A percentile compares a stretch with the other conserved stretches of the same genome.
Conservation (phyloP, 2,113 vertebrate species). For the Mustela lutreola region DNA sequence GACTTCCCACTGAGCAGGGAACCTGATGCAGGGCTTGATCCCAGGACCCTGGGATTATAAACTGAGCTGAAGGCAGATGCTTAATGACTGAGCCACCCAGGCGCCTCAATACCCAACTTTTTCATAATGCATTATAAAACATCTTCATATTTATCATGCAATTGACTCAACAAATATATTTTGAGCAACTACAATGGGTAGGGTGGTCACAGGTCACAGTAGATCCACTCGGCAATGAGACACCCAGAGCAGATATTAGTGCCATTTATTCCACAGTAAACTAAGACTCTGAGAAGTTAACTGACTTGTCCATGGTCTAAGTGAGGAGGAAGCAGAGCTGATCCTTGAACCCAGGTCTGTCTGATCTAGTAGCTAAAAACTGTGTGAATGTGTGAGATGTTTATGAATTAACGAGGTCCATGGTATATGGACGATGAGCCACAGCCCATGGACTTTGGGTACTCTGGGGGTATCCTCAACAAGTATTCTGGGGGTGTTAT, state of each 20-base stretch:
- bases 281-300: background rate
- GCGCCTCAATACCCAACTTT: background rate
- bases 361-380: background rate
- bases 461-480: background rate
- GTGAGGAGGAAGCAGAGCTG: background rate
- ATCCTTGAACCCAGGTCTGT: background rate
- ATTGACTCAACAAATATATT: background rate
- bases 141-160: background rate
- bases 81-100: too few relatives aligned
- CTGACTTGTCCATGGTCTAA: background rate
- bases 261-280: background rate
- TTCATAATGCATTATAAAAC: conserved; percentile 1
- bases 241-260: background rate
- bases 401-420: background rate
- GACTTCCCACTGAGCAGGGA: too few relatives aligned
- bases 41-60: too few relatives aligned
- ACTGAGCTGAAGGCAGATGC: too few relatives aligned
- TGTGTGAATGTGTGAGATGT: background rate
- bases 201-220: background rate
- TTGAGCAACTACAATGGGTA: background rate
- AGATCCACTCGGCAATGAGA: background rate
- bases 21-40: too few relatives aligned
- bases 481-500: background rate
- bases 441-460: background rate
- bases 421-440: background rate